A percentile compares a stretch with the other conserved stretches of the same genome.
Evolutionary conservation across 2,888 invertebrate genomes (phyloP).

Genomic region (Proisotoma minuta): DNA sequence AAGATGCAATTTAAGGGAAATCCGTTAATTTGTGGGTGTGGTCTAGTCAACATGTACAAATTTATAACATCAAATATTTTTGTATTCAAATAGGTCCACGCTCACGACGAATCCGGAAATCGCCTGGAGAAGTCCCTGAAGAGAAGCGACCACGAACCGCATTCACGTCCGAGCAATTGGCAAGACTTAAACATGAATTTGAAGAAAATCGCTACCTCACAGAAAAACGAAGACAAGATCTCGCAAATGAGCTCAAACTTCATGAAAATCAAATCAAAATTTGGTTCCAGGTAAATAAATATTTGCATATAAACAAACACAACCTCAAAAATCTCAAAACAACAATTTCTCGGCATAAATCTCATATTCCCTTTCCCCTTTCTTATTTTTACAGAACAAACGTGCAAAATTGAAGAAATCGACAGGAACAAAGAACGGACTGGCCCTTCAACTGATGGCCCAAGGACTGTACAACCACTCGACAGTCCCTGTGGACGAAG

Average conservation of each 20-base stretch:
- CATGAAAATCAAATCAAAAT: conserved; percentile 97
- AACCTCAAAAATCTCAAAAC: background rate
- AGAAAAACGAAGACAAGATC: conserved; percentile 79
- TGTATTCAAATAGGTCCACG: conserved; percentile 12
- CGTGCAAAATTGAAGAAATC: conserved; percentile 94
- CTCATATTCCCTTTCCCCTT: background rate
- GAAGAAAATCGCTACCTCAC: conserved; percentile 88
- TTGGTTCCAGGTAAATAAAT: conserved; percentile 63
- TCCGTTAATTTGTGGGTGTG: no score
- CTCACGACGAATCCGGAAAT: conserved; percentile 9
- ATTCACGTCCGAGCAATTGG: conserved; percentile 88
- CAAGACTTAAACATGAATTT: conserved; percentile 87
- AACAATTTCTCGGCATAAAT: background rate
- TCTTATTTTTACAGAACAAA: conserved; percentile 67
- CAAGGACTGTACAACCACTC: conserved; percentile 82
- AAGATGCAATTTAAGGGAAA: no score
- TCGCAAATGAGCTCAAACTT: conserved; percentile 84
- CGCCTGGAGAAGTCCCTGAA: conserved; percentile 1
- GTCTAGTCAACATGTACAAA: no score
- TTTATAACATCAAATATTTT: no score
- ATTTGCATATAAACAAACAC: background rate
- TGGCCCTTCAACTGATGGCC: conserved; percentile 87
- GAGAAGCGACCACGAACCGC: conserved; percentile 71
- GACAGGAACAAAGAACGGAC: conserved; percentile 73
- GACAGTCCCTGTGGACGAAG: conserved; percentile 67